Conservation (phyloP, 2,113 vertebrate genomes). For the Spheniscus mendiculus region DNA sequence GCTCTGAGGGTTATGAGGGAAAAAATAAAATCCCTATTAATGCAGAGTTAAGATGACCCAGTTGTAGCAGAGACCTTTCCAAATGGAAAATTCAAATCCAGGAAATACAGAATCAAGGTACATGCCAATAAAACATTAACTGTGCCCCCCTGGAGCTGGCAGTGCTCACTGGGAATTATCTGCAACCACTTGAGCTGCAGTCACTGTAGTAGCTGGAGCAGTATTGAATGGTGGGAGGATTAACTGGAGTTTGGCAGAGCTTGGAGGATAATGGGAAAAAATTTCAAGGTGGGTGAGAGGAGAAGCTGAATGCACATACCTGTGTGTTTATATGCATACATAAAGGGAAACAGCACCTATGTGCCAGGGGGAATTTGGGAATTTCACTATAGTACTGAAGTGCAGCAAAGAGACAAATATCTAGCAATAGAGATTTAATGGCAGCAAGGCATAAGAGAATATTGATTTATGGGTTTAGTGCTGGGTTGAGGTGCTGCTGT, state of each 20-base stretch:
- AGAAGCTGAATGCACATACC: neutral
- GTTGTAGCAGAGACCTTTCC: neutral
- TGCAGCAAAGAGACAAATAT: neutral
- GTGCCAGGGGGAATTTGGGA: neutral
- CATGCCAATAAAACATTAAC: slow-evolving; percentile 9
- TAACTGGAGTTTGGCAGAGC: slow-evolving; percentile 22
- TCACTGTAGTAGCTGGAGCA: neutral
- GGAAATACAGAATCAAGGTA: neutral
- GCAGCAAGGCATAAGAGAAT: neutral
- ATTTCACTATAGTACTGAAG: neutral
- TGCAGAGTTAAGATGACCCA: neutral
- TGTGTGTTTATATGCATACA: neutral
- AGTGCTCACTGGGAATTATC: neutral
- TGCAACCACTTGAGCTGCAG: slow-evolving; percentile 5
- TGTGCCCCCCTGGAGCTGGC: neutral
- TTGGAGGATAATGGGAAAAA: neutral
- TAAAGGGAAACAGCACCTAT: neutral
- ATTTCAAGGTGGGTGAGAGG: neutral
- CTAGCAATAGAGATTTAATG: neutral
- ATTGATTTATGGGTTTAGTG: neutral
- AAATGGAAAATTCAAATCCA: slow-evolving; percentile 19
- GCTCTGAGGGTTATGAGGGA: slow-evolving; percentile 43
- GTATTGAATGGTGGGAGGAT: neutral
- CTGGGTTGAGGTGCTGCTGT: neutral
- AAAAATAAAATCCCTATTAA: neutral